Evolutionary conservation across 2,797 vertebrate genomes (phyloP), one percentile per base, ranked within the genome.

Genomic region (Synaphobranchus kaupii): DNA sequence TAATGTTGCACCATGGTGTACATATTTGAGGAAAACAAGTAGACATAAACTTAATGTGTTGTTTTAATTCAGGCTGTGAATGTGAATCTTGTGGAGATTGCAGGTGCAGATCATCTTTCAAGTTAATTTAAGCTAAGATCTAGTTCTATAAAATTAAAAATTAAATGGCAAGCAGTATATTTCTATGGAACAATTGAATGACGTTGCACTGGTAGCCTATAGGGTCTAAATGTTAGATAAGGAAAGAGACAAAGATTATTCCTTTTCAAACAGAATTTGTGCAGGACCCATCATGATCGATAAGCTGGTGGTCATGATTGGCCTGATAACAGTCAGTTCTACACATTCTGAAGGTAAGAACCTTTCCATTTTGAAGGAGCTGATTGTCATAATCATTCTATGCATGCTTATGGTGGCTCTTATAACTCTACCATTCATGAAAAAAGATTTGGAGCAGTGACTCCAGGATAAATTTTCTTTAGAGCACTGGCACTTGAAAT

Each of bases 401-500:
- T 63, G 60, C 25, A 63, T 63, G 22, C 60, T n/a, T 63, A 6
- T 63, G 0, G 60, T 63, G 60, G 20, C 0, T 63, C 60, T 31
- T 66, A 22, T 66, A 25, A 25, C 25, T 25, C 3, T 1, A 66
- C 63, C 25, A 22, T 66, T 66, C 63, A 66, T 25, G 63, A 20
- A 60, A 25, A 20, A 60, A 56, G 15, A 2, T 1, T 56, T 2
- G n/a, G n/a, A n/a, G n/a, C 39, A 39, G 39, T 39, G 39, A 39
- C 54, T 56, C 15, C 54, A 60, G 15, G 56, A 63, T 87, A 20
- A 13, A 31, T 44, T 87, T 82, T 52, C 2, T n/a, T 87, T 47
- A 58, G 25, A 68, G 68, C 81, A 66, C 13, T 87, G 54, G 54
- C 86, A 22, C 82, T 76, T 76, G 71, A 76, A 76, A 76, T 76